Evolutionary conservation across 1,140 invertebrate species (phyloP).

Genomic region (Aphaenogaster floridana): DNA sequence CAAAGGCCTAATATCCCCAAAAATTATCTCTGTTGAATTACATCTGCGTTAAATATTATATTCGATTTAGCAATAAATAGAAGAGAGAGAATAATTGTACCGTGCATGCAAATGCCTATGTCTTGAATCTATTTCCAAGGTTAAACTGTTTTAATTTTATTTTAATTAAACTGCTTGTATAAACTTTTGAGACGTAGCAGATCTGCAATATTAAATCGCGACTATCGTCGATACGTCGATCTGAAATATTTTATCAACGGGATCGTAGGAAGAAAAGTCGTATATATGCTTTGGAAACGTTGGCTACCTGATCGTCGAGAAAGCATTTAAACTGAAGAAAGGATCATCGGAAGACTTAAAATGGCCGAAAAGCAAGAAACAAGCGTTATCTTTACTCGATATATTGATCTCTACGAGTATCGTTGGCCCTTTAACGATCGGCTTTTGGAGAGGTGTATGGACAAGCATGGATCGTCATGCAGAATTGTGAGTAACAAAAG

Average conservation of each 20-base stretch:
- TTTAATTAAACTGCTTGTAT: not conserved
- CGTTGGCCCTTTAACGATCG: constrained; percentile 89
- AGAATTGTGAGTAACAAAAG: constrained; percentile 71
- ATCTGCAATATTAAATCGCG: not conserved
- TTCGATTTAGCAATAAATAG: no score
- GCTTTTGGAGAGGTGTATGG: constrained; percentile 90
- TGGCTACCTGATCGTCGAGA: not conserved
- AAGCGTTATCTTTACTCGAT: constrained; percentile 68
- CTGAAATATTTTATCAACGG: not conserved
- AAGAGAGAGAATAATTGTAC: no score
- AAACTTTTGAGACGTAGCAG: not conserved
- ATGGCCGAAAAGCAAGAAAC: constrained; percentile 59
- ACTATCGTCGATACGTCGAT: not conserved
- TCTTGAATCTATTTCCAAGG: no score
- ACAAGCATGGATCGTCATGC: constrained; percentile 88
- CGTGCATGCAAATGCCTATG: no score
- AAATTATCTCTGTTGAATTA: no score
- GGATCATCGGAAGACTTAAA: not conserved
- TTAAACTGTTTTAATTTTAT: not conserved
- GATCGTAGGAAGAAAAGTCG: not conserved
- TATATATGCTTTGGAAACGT: not conserved
- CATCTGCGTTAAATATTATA: no score
- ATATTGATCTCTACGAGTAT: constrained; percentile 77
- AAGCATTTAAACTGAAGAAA: not conserved
- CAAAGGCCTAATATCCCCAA: no score